phyloP scores from a whole-genome alignment of 2,113 vertebrate species.

The Mystacornis crossleyi region DNA sequence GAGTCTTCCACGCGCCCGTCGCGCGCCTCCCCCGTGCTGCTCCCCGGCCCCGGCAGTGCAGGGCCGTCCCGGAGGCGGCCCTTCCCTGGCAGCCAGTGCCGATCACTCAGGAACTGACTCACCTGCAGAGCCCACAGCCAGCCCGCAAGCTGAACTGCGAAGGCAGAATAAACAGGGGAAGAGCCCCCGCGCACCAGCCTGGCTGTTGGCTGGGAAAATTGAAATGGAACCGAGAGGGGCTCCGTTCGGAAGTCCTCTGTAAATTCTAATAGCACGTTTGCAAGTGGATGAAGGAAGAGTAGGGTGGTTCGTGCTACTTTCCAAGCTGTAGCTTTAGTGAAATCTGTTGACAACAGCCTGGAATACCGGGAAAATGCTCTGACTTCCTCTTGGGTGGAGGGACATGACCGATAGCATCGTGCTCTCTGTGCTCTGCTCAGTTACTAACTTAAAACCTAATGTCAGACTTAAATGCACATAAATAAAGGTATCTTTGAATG shows the following conservation, averaged over 20 bases:
- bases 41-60: slow-evolving; percentile 36
- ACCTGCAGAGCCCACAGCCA: slow-evolving; percentile 51
- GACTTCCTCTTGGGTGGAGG: neutral
- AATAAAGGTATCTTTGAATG: neutral
- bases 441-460: neutral
- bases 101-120: slow-evolving; percentile 74
- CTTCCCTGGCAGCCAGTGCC: slow-evolving; percentile 67
- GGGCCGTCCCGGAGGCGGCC: slow-evolving; percentile 25
- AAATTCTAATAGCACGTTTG: slow-evolving; percentile 23
- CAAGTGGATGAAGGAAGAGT: slow-evolving; percentile 1
- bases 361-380: neutral
- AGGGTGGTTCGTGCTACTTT: slow-evolving; percentile 41
- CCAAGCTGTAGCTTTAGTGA: slow-evolving; percentile 47
- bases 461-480: neutral
- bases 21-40: slow-evolving; percentile 15
- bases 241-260: slow-evolving; percentile 51
- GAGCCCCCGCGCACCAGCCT: neutral
- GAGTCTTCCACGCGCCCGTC: slow-evolving; percentile 65
- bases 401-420: neutral
- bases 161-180: neutral
- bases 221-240: slow-evolving; percentile 33
- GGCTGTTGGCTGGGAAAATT: neutral
- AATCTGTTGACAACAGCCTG: neutral
- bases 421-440: neutral
- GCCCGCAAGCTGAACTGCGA: neutral